Conservation (phyloP, 2,888 invertebrate species). For the Alviniconcha strummeri region DNA sequence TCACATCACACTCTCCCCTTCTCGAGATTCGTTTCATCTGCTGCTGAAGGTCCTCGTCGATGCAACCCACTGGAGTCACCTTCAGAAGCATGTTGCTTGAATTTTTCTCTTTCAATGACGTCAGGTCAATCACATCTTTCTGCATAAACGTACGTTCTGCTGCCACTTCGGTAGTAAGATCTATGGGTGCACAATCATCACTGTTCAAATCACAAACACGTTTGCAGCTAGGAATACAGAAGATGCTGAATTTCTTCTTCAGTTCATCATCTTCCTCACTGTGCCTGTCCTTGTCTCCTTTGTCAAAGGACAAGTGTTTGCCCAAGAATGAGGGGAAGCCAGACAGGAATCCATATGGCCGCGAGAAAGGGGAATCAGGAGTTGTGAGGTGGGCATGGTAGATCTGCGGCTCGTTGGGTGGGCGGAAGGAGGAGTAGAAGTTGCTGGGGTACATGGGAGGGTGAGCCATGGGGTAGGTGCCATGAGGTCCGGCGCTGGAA, state of each 20-base stretch:
- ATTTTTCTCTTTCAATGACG: neutral
- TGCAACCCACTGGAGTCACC: slow-evolving; percentile 26
- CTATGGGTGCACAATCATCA: neutral
- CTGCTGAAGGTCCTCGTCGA: slow-evolving; percentile 48
- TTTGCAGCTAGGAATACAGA: slow-evolving; percentile 24
- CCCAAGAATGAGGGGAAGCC: slow-evolving; percentile 1
- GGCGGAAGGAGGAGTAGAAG: slow-evolving; percentile 42
- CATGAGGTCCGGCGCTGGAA: slow-evolving; percentile 32
- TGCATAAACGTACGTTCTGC: neutral
- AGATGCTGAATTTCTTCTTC: slow-evolving; percentile 34
- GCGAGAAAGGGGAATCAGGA: slow-evolving; percentile 33
- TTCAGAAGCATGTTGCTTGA: neutral
- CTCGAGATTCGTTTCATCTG: slow-evolving; percentile 48
- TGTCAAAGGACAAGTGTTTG: neutral
- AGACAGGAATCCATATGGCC: neutral
- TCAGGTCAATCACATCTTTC: neutral
- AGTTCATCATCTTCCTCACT: slow-evolving; percentile 29
- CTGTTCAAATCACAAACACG: neutral
- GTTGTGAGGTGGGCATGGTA: slow-evolving; percentile 50
- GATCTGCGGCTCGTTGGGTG: slow-evolving; percentile 50
- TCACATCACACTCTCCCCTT: slow-evolving; percentile 57
- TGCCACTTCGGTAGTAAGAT: neutral
- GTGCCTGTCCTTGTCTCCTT: neutral
- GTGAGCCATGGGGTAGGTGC: slow-evolving; percentile 37
- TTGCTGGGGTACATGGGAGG: slow-evolving; percentile 44